A percentile compares a stretch with the other conserved stretches of the same genome.
Conservation (phyloP, 2,797 vertebrate species). For the Phataginus tetradactyla region DNA sequence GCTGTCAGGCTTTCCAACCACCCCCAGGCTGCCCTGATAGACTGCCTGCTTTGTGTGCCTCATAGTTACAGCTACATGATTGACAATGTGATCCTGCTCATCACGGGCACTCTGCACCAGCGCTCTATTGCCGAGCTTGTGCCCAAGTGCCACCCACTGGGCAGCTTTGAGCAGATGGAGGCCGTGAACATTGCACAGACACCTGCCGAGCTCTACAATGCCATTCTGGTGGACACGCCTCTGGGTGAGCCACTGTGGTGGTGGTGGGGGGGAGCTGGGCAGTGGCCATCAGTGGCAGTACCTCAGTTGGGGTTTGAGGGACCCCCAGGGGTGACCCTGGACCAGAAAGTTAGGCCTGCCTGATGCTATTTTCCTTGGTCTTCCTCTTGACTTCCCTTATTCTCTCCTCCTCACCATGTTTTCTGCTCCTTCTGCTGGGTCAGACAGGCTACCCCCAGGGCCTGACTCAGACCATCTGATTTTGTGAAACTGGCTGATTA, state of each 20-base stretch:
- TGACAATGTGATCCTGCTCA: conserved; percentile 98
- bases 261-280: neutral
- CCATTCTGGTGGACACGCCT: conserved; percentile 98
- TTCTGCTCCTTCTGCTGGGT: neutral
- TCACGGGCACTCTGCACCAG: conserved; percentile 98
- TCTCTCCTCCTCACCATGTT: neutral
- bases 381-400: neutral
- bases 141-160: conserved; percentile 98
- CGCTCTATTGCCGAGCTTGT: conserved; percentile 97
- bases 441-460: neutral
- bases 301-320: neutral
- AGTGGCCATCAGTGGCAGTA: neutral
- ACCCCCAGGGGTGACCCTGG: neutral
- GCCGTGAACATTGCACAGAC: conserved; percentile 99
- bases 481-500: neutral
- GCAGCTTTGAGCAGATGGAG: conserved; percentile 99
- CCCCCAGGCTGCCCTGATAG: neutral
- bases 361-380: neutral
- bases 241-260: conserved; percentile 89
- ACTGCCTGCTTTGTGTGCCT: neutral
- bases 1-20: neutral
- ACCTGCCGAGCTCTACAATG: conserved; percentile 98
- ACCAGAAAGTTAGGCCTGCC: neutral
- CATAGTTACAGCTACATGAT: conserved; percentile 99
- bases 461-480: neutral